Conservation (phyloP, 2,888 invertebrate species). For the Meganola albula region DNA sequence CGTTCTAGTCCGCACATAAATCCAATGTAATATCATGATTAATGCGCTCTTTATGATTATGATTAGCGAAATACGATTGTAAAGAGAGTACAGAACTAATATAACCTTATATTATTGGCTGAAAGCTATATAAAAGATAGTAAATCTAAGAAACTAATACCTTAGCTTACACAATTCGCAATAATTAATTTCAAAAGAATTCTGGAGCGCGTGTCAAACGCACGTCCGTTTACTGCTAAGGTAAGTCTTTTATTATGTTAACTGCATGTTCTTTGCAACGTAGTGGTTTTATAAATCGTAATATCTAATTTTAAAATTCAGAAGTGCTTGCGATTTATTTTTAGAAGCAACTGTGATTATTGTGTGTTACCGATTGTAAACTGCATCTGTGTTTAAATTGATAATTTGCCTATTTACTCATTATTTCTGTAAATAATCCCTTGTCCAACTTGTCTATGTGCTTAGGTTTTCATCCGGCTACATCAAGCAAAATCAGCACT, state of each 20-base stretch:
- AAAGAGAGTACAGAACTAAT: conserved; percentile 52
- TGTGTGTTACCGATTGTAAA: conserved; percentile 14
- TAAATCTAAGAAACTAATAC: conserved; percentile 44
- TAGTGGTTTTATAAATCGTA: too few species aligned
- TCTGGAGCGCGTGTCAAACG: conserved; percentile 48
- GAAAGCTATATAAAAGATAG: conserved; percentile 44
- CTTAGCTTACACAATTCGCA: conserved; percentile 53
- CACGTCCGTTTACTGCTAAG: conserved; percentile 60
- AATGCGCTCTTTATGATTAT: conserved; percentile 78
- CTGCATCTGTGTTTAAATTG: conserved; percentile 15
- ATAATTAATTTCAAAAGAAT: conserved; percentile 45
- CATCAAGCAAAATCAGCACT: conserved; percentile 22
- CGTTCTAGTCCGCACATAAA: conserved; percentile 66
- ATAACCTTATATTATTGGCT: conserved; percentile 56
- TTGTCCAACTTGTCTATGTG: conserved; percentile 23
- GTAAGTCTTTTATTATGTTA: conserved; percentile 51
- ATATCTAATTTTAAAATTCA: conserved; percentile 24
- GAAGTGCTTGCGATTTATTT: conserved; percentile 38
- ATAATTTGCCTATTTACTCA: conserved; percentile 11
- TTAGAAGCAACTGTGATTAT: conserved; percentile 29
- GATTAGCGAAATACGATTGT: conserved; percentile 76
- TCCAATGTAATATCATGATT: conserved; percentile 79
- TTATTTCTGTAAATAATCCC: too few species aligned
- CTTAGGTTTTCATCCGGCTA: conserved; percentile 23
- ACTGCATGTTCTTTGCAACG: conserved; percentile 26